Evolutionary conservation across 2,797 vertebrate genomes (phyloP).

Genomic region (Xenops minutus): DNA sequence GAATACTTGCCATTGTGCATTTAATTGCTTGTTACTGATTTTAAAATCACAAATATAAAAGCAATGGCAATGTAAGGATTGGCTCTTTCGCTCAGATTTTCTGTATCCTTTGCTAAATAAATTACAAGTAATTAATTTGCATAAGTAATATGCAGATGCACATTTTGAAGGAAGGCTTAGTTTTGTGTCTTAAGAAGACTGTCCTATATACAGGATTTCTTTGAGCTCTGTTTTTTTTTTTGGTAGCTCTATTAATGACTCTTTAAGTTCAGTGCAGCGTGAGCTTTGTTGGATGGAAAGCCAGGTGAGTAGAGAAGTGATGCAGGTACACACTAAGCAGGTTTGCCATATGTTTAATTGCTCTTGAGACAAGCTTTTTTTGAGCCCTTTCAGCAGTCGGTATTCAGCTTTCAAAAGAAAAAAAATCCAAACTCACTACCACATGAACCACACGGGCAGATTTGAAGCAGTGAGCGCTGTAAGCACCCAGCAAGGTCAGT

Average conservation of each 20-base stretch:
- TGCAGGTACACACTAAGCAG: background rate
- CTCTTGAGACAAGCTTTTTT: background rate
- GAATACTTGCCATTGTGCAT: background rate
- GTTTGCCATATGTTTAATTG: background rate
- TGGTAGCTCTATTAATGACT: background rate
- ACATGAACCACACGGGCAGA: background rate
- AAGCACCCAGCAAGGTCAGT: background rate
- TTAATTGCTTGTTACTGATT: background rate
- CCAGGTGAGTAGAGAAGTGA: background rate
- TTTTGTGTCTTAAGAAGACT: background rate
- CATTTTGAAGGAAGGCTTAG: background rate
- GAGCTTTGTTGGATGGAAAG: background rate
- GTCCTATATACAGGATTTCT: background rate
- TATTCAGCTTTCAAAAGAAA: background rate
- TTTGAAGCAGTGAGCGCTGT: background rate
- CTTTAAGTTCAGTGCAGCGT: accelerated
- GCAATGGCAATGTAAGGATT: background rate
- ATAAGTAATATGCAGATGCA: background rate
- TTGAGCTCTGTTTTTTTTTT: background rate
- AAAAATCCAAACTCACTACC: background rate
- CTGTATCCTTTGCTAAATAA: background rate
- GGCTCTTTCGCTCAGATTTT: background rate
- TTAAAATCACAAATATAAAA: background rate
- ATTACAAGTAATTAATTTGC: background rate
- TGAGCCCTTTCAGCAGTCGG: background rate